Conservation (phyloP, 1,140 invertebrate genomes). For the Diachasmimorpha longicaudata region DNA sequence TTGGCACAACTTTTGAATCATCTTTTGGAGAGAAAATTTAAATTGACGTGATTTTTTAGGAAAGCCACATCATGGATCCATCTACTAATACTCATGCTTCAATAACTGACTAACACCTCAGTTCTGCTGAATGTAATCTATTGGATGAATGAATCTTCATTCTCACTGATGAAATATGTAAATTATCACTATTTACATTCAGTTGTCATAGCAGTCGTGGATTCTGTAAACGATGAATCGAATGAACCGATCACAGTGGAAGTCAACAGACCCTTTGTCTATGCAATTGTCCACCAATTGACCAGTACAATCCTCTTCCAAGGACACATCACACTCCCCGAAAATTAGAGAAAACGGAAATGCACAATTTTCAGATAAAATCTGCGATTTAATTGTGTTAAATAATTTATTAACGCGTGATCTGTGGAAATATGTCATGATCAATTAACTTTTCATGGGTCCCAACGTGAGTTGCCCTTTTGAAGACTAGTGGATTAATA, state of each 20-base stretch:
- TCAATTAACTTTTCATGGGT: too few relatives aligned
- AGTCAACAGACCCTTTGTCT: neutral
- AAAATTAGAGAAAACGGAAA: too few relatives aligned
- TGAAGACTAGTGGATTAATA: too few relatives aligned
- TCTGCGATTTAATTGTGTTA: too few relatives aligned
- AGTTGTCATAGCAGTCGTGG: neutral
- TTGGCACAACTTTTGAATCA: too few relatives aligned
- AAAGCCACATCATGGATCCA: too few relatives aligned
- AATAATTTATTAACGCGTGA: too few relatives aligned
- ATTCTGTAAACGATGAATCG: neutral
- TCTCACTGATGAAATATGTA: neutral
- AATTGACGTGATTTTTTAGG: too few relatives aligned
- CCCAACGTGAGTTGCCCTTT: too few relatives aligned
- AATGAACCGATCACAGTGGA: neutral
- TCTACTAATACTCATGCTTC: neutral
- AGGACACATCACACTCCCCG: neutral
- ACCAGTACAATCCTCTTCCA: conserved; percentile 3
- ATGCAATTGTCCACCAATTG: neutral
- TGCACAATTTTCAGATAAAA: too few relatives aligned
- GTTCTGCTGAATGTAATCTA: neutral
- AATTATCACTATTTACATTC: neutral
- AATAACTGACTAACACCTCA: neutral
- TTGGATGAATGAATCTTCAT: neutral
- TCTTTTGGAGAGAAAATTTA: too few relatives aligned
- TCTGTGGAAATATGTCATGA: too few relatives aligned